Conservation (phyloP, 2,888 invertebrate species). For the Pediacus dermestoides region DNA sequence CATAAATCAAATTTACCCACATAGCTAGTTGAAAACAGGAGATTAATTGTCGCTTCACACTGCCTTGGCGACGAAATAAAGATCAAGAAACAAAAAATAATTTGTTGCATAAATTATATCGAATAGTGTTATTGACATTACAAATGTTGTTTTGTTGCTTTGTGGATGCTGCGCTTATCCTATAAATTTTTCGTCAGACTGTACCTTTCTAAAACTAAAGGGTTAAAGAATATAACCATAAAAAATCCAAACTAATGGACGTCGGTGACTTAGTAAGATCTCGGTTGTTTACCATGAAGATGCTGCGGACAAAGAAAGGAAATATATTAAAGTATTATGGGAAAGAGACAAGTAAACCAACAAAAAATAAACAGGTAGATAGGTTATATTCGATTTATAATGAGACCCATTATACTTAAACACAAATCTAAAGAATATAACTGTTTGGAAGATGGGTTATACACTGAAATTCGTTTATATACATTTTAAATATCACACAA, state of each 20-base stretch:
- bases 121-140: no score
- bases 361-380: conserved; percentile 43
- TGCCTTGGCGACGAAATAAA: no score
- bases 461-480: neutral
- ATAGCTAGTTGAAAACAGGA: no score
- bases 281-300: conserved; percentile 36
- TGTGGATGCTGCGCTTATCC: no score
- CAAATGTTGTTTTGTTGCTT: neutral
- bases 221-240: conserved; percentile 41
- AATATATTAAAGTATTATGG: conserved; percentile 5
- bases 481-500: conserved; percentile 1
- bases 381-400: conserved; percentile 38
- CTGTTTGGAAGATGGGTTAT: no score
- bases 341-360: conserved; percentile 22
- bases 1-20: no score
- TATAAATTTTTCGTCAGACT: conserved; percentile 26
- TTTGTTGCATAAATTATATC: no score
- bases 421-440: conserved; percentile 9
- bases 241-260: conserved; percentile 41
- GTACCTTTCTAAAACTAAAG: conserved; percentile 40
- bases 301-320: conserved; percentile 25
- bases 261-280: conserved; percentile 31
- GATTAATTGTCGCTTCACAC: no score
- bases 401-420: conserved; percentile 32
- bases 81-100: no score